Evolutionary conservation across 2,888 invertebrate genomes (phyloP), one percentile per base, ranked within the genome.

Genomic region (Galerucella pusilla): DNA sequence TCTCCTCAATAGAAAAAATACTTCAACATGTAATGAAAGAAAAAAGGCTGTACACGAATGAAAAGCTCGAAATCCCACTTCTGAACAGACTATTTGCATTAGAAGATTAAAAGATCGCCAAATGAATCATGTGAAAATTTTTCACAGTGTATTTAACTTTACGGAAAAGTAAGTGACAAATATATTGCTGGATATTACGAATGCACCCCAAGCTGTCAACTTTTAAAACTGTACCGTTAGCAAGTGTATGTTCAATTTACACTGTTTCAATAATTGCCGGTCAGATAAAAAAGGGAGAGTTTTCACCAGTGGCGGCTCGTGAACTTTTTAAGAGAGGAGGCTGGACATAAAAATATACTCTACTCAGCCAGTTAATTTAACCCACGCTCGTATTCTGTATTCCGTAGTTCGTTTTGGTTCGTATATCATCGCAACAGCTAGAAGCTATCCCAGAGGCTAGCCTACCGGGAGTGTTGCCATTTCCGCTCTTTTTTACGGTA

Each of bases 211-310:
- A 20, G 35, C 49, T 69, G 69, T 69, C 69, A 69, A 69, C 46
- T 69, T 60, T n/a, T 14, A 69, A 69, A 61, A 60, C 49, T 46
- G 10, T 42, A 42, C 10, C 14, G 42, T 45, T 42, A 46, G 46
- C 25, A 61, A 69, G 68, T 42, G 46, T 68, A 60, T 59, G 69
- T 63, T 20, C 69, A 69, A 69, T 70, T 75, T 75, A 75, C 75
- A 75, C 72, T 75, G 72, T 75, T 75, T 75, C 57, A 52, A 65
- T 68, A 69, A 75, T 72, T 72, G 60, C 49, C 35, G 72, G 65
- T 69, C 65, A 66, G 52, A 61, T 67, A 60, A 72, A 75, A 68
- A 59, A 54, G 72, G 75, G 65, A 72, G 35, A 46, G 64, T 28
- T 28, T 28, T 14, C 64, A 9, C 64, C 46, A 20, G 20, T 20